Conservation (phyloP, 2,113 vertebrate genomes). For the Lasiurus borealis region DNA sequence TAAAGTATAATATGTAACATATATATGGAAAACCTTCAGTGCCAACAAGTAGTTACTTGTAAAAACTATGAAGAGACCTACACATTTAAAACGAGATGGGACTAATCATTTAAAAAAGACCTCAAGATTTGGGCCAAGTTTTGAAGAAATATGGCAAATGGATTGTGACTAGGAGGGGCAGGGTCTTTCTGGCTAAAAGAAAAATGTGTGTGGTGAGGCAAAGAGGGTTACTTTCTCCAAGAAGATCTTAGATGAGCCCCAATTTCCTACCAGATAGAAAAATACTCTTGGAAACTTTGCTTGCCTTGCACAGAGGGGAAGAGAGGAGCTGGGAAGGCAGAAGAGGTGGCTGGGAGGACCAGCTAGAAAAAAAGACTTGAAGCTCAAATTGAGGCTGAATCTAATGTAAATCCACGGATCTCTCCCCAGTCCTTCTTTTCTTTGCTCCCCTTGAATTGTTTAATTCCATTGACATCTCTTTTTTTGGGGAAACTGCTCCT, state of each 20-base stretch:
- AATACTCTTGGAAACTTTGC: background rate
- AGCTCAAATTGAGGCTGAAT: background rate
- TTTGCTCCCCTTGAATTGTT: background rate
- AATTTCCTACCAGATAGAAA: background rate
- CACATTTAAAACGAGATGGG: background rate
- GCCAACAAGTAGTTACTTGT: background rate
- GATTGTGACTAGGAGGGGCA: background rate
- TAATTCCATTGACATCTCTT: background rate
- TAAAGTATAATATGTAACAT: background rate
- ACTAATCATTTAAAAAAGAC: background rate
- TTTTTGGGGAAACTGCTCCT: background rate
- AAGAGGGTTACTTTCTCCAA: background rate
- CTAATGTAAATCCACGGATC: background rate
- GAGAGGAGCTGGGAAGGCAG: background rate
- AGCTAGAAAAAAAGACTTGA: background rate
- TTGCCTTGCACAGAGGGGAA: background rate
- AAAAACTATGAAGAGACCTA: background rate
- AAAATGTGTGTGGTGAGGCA: background rate
- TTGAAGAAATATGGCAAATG: background rate
- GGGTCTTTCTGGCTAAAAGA: background rate
- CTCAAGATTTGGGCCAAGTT: background rate
- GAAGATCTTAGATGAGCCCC: background rate
- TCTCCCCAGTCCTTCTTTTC: background rate
- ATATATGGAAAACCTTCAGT: background rate
- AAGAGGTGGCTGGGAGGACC: background rate